Conservation (phyloP, 2,888 invertebrate genomes). For the Drosophila neonasuta region DNA sequence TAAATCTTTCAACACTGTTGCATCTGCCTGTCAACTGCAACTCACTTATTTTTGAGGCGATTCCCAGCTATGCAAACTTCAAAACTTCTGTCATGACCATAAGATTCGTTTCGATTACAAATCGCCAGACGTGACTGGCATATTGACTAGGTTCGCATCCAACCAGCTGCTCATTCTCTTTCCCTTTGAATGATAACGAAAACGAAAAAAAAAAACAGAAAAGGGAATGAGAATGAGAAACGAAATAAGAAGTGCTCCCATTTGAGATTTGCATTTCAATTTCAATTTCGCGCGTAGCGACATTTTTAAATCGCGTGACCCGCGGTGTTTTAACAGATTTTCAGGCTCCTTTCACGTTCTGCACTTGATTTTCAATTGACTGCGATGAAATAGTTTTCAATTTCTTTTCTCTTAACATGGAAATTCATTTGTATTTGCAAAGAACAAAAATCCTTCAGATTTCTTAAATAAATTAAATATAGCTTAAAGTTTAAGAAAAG, state of each 20-base stretch:
- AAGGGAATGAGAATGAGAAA: background rate
- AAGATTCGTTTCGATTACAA: slow-evolving; percentile 76
- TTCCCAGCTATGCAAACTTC: slow-evolving; percentile 49
- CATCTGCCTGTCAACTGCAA: slow-evolving; percentile 46
- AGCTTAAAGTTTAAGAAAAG: background rate
- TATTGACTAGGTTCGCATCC: slow-evolving; percentile 26
- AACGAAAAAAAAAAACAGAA: background rate
- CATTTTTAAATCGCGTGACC: slow-evolving; percentile 63
- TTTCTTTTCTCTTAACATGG: slow-evolving; percentile 7
- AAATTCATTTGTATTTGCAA: slow-evolving; percentile 11
- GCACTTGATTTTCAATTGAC: slow-evolving; percentile 59
- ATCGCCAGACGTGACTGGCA: slow-evolving; percentile 73
- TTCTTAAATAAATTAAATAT: background rate
- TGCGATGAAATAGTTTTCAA: slow-evolving; percentile 44
- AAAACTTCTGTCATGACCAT: slow-evolving; percentile 67
- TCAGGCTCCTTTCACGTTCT: slow-evolving; percentile 48
- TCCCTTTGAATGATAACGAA: slow-evolving; percentile 1
- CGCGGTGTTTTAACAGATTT: slow-evolving; percentile 44
- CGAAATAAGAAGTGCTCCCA: slow-evolving; percentile 17
- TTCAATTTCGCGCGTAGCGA: slow-evolving; percentile 57
- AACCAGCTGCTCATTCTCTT: slow-evolving; percentile 28
- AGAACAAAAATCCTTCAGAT: background rate
- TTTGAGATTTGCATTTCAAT: slow-evolving; percentile 74
- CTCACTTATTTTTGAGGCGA: slow-evolving; percentile 20
- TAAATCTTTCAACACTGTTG: slow-evolving; percentile 52